phyloP scores from a whole-genome alignment of 2,888 invertebrate species.

The Melieria picta region DNA sequence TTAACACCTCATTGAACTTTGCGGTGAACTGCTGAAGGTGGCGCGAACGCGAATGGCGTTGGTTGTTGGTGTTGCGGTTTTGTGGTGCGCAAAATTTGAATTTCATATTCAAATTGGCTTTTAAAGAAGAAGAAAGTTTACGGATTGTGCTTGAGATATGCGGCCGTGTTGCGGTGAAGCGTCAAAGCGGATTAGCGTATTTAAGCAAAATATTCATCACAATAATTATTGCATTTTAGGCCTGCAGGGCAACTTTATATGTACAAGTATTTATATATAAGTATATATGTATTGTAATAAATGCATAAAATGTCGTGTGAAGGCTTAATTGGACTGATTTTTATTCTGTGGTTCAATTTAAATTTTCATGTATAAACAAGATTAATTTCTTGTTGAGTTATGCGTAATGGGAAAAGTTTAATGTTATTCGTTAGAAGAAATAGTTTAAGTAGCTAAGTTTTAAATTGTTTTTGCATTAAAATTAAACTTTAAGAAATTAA shows the following conservation, averaged over 20 bases:
- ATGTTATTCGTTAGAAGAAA: too few relatives aligned
- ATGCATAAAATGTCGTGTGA: too few relatives aligned
- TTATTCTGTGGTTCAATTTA: too few relatives aligned
- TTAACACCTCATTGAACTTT: conserved; percentile 64
- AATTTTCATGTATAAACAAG: too few relatives aligned
- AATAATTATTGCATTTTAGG: conserved; percentile 26
- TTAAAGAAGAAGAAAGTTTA: conserved; percentile 44
- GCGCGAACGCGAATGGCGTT: too few relatives aligned
- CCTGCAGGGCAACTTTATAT: neutral
- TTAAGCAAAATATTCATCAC: conserved; percentile 23
- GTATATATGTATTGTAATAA: too few relatives aligned
- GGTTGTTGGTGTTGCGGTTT: conserved; percentile 30
- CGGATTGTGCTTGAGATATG: neutral
- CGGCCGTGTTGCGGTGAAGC: conserved; percentile 15
- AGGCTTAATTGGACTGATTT: too few relatives aligned
- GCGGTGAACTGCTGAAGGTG: conserved; percentile 34
- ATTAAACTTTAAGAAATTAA: too few relatives aligned
- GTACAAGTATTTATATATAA: neutral
- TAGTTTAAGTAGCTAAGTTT: too few relatives aligned
- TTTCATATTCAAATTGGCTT: conserved; percentile 59
- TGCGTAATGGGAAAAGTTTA: too few relatives aligned
- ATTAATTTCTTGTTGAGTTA: too few relatives aligned
- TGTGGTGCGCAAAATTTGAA: conserved; percentile 49
- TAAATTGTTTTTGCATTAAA: too few relatives aligned
- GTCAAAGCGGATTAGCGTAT: conserved; percentile 12